Base-by-base conservation (phyloP, 2,888 invertebrate genomes). In the Podabrus alpinus region DNA sequence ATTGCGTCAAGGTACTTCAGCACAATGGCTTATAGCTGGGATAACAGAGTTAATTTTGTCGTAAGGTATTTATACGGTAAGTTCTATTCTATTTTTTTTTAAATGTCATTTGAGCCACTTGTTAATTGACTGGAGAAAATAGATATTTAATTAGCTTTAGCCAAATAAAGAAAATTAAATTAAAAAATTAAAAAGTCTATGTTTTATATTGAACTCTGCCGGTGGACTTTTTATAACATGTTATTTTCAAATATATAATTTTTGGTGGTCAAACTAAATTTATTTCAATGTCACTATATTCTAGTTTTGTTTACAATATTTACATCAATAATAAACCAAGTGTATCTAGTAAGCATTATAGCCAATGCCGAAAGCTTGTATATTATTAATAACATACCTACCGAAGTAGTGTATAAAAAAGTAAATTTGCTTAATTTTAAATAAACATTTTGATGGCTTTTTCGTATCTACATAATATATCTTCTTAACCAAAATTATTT, bases 21-120 rank as follows among this genome's bases (percentile, higher is more conserved):
- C 59, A 59, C n/a, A 74, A 94, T 94, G 94, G 93, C 94, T 74
- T 94, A 94, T 88, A 91, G 92, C 84, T 95, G 95, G 95, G 94
- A 95, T 85, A 95, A 93, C 88, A 91, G 95, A 86, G 94, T 95
- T 79, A 92, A 91, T 85, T 95, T 95, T 87, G 92, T 95, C 85
- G 94, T 95, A 81, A 92, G 92, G 86, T 94, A 93, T 88, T 91
- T 95, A 83, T 95, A 95, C 85, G 95, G 95, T 95, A 88, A 92
- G 92, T 90, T 83, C 62, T 69, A 24, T 25, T 15, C 59, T 67
- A 73, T 25, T 45, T 60, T 60, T 29, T 59, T 68, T 29, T 29
- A 13, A 59, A 25, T 15, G 1, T 64, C 64, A 25, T 67, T 71
- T 59, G 15, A 68, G 70, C 75, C 77, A 75, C 75, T 76, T 76